These are phyloP conservation scores for Drosophila mercatorum DNA, from an alignment of 2,888 invertebrate genomes.

Conservation along the genomic window DNA sequence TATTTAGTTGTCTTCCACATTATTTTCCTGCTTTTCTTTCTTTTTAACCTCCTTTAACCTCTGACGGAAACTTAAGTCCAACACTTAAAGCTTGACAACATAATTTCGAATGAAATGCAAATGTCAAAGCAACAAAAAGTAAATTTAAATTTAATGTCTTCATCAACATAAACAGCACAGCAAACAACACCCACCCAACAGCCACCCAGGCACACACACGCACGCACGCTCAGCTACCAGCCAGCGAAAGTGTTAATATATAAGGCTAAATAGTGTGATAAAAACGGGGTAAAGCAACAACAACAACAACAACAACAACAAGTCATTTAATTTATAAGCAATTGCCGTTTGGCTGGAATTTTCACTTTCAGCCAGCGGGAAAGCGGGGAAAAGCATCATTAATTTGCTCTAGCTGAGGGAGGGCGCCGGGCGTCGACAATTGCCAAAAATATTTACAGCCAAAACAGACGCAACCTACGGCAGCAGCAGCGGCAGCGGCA, in stretches of 20 bases:
- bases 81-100: constrained; percentile 10
- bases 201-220: neutral
- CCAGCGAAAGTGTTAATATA: constrained; percentile 71
- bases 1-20: too few relatives aligned
- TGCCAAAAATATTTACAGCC: constrained; percentile 80
- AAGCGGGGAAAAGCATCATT: constrained; percentile 68
- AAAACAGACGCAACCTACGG: constrained; percentile 66
- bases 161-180: constrained; percentile 37
- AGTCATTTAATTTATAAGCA: constrained; percentile 74
- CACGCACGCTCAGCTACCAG: constrained; percentile 28
- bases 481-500: constrained; percentile 28
- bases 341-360: constrained; percentile 63
- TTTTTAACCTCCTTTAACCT: constrained; percentile 28
- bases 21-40: neutral
- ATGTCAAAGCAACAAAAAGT: constrained; percentile 22
- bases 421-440: constrained; percentile 54
- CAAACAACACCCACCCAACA: neutral
- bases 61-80: neutral
- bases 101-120: constrained; percentile 33
- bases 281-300: constrained; percentile 53
- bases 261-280: constrained; percentile 74
- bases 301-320: constrained; percentile 46
- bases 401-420: constrained; percentile 58
- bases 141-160: constrained; percentile 60
- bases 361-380: constrained; percentile 53